A percentile compares a stretch with the other conserved stretches of the same genome.
These are phyloP conservation scores for Alosa sapidissima DNA, from an alignment of 2,797 vertebrate genomes.

Conservation along the genomic window DNA sequence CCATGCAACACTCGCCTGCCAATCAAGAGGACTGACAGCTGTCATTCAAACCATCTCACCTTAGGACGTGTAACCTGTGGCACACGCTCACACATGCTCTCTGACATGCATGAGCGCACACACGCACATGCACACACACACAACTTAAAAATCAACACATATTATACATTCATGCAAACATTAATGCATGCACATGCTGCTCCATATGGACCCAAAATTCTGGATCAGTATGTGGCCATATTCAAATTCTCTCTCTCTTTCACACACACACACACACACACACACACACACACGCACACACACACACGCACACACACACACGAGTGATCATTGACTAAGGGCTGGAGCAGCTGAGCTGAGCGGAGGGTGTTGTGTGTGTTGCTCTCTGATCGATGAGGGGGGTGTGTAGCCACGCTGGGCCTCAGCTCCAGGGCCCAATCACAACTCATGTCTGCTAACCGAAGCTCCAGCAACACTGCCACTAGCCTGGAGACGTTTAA, in stretches of 20 bases:
- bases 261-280: slow-evolving; percentile 26
- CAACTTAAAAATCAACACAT: background rate
- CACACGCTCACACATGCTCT: background rate
- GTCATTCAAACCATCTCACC: background rate
- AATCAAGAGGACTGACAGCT: background rate
- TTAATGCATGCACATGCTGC: background rate
- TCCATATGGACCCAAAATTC: background rate
- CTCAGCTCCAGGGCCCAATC: background rate
- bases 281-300: background rate
- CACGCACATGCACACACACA: background rate
- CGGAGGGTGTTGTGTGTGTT: background rate
- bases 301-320: background rate
- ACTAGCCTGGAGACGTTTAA: background rate
- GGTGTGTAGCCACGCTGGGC: background rate
- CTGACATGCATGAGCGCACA: background rate
- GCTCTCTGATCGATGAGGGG: background rate
- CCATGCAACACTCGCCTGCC: background rate
- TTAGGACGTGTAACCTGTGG: background rate
- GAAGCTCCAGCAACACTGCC: background rate
- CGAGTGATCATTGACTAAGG: background rate
- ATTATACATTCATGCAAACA: background rate
- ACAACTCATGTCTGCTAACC: background rate
- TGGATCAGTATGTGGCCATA: background rate
- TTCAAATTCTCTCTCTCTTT: background rate
- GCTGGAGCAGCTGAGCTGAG: background rate